phyloP scores from a whole-genome alignment of 53 echinoderm and acorn worm species.

The Paracentrotus lividus region DNA sequence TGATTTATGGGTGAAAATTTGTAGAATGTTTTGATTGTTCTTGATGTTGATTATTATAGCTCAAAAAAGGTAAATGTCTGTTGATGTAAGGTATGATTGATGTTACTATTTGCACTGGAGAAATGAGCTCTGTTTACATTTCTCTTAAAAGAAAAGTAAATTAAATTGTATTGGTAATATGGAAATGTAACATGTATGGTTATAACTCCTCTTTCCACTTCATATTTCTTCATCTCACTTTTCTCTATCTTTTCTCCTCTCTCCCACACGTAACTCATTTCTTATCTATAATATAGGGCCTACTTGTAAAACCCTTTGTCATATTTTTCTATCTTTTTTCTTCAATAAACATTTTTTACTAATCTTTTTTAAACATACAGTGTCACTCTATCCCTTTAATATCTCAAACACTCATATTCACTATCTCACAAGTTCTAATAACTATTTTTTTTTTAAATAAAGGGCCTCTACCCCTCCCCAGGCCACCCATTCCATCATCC shows the following conservation, averaged over 20 bases:
- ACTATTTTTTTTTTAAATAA: too few species aligned
- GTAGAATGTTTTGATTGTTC: conserved; percentile 2
- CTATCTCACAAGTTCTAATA: too few species aligned
- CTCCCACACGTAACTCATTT: too few species aligned
- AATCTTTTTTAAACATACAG: too few species aligned
- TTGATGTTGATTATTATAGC: neutral
- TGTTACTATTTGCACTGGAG: neutral
- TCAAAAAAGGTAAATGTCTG: neutral
- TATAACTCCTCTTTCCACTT: neutral
- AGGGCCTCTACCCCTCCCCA: neutral
- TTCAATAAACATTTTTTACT: too few species aligned
- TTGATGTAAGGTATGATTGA: conserved; percentile 29
- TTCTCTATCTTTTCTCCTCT: neutral
- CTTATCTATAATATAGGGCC: too few species aligned
- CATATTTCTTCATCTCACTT: neutral
- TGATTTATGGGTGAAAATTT: conserved; percentile 14
- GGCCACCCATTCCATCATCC: neutral
- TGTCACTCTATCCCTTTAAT: too few species aligned
- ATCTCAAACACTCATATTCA: too few species aligned
- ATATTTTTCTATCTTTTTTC: neutral
- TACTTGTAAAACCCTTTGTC: too few species aligned
- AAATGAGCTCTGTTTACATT: neutral
- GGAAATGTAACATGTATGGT: neutral
- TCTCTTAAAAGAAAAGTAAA: neutral
- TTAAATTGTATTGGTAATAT: neutral